A percentile compares a stretch with the other conserved stretches of the same genome.
Conservation (phyloP, 2,888 invertebrate genomes). For the Polydrusus pterygomalis region DNA sequence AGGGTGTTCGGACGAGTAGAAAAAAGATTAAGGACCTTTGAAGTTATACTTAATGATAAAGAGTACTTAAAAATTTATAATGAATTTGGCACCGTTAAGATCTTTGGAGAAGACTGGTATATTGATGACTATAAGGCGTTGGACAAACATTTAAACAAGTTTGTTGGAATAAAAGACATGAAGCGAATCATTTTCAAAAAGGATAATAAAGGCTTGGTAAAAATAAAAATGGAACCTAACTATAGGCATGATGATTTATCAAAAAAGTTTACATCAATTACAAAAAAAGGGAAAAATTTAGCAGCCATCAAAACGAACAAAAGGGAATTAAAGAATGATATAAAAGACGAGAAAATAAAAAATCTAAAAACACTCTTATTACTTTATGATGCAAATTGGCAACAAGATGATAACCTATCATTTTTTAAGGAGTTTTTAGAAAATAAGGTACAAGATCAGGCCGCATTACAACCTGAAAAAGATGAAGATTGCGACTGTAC, state of each 20-base stretch:
- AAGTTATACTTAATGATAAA: conserved; percentile 6
- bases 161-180: conserved; percentile 9
- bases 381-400: conserved; percentile 14
- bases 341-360: conserved; percentile 11
- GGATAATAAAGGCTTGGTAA: conserved; percentile 2
- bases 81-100: conserved; percentile 2
- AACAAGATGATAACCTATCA: conserved; percentile 1
- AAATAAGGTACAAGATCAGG: background rate
- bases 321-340: conserved; percentile 9
- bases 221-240: conserved; percentile 14
- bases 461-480: background rate
- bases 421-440: background rate
- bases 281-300: conserved; percentile 4
- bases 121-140: conserved; percentile 6
- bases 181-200: conserved; percentile 3
- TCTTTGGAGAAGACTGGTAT: background rate
- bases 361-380: background rate
- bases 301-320: background rate
- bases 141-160: conserved; percentile 11
- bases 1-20: too few species aligned
- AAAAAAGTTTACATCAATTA: background rate
- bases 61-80: conserved; percentile 8
- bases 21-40: background rate
- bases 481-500: conserved; percentile 5
- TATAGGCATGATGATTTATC: conserved; percentile 6